A percentile compares a stretch with the other conserved stretches of the same genome.
These are phyloP conservation scores for Enteromius unitaeniatus DNA, from an alignment of 2,797 vertebrate species.

Conservation along the genomic window DNA sequence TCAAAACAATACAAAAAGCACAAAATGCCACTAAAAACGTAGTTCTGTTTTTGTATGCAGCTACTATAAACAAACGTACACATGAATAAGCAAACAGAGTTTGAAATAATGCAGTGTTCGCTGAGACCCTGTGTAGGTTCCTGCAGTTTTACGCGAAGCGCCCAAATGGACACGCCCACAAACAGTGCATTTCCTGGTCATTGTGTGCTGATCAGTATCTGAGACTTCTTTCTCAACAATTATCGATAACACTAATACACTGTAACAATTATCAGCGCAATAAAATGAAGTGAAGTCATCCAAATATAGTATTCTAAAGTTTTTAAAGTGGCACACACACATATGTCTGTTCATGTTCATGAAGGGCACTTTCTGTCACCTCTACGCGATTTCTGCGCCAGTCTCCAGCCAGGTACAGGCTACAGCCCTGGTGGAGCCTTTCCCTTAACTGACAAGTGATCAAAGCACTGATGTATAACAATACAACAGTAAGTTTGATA, in stretches of 20 bases:
- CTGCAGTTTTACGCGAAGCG: not conserved
- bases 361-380: slow-evolving; percentile 48
- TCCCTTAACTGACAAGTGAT: slow-evolving; percentile 37
- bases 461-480: slow-evolving; percentile 56
- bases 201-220: not conserved
- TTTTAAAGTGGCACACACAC: not conserved
- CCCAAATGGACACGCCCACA: not conserved
- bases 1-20: not conserved
- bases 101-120: not conserved
- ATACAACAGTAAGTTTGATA: slow-evolving; percentile 36
- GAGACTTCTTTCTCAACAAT: not conserved
- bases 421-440: slow-evolving; percentile 49
- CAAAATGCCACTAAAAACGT: not conserved
- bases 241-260: not conserved
- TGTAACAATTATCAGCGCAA: not conserved
- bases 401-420: slow-evolving; percentile 6
- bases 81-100: not conserved
- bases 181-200: not conserved
- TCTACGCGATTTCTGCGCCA: slow-evolving; percentile 19
- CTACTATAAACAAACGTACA: not conserved
- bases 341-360: slow-evolving; percentile 20
- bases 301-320: not conserved
- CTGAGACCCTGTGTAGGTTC: not conserved
- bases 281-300: not conserved
- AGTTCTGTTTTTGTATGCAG: not conserved